Base-by-base conservation (phyloP, 2,888 invertebrate genomes). In the Euzophera pinguis region DNA sequence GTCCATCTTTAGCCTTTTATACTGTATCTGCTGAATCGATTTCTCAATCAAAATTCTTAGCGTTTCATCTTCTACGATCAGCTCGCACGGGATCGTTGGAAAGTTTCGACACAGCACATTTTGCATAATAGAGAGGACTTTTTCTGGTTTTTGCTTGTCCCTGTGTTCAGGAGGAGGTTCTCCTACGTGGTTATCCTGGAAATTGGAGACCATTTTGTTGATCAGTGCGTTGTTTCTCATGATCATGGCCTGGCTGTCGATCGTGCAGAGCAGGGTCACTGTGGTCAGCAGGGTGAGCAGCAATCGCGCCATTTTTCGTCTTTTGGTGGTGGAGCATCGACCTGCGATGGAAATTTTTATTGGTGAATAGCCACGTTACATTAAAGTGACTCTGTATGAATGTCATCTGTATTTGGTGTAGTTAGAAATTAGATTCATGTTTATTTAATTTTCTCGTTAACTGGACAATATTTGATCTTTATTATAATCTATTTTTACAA, bases 141-240 rank as follows among this genome's bases (percentile, higher is more conserved):
- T 64, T 0, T 61, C 58, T 0, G 67, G 60, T 50, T 57, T 62
- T n/a, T 52, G 51, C 39, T 37, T 6, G 42, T 39, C 45, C n/a
- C 56, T 34, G 4, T n/a, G 39, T 7, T 53, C 47, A n/a, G 50
- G 49, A 3, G 53, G 52, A 14, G 67, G 63, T 2, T 29, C 10
- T 0, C 64, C 63, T 1, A 60, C 51, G 43, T 63, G 60, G 61
- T 78, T 80, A 59, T 82, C 84, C 55, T 73, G 85, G 65, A 85
- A 87, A 56, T 87, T 71, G 0, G 83, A 81, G 34, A 88, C 75
- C 87, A 88, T 85, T 63, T 81, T 84, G 17, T 74, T 69, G 59
- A 88, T 84, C 9, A 88, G 75, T 0, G 81, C 88, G 52, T 81
- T 85, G 64, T 88, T 88, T 45, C 87, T 67, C 57, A 88, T 63